Percentiles rank a stretch among this genome's conserved stretches.
These are phyloP conservation scores for Varecia variegata DNA, from an alignment of 2,797 vertebrate genomes.

Conservation along the genomic window DNA sequence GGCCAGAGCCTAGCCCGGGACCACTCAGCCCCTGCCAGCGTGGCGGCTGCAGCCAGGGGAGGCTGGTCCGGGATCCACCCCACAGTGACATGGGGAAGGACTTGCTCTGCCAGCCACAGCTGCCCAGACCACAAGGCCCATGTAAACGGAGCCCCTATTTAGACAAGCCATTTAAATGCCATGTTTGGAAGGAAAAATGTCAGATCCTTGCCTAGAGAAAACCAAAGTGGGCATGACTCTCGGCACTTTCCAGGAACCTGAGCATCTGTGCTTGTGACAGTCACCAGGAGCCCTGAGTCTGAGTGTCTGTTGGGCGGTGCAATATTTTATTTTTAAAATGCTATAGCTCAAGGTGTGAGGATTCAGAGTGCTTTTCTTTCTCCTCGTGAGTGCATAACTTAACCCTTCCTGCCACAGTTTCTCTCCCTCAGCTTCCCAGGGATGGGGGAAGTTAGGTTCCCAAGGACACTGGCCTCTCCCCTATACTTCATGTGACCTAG, in stretches of 20 bases:
- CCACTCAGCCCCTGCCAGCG: accelerated
- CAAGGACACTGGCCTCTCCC: background rate
- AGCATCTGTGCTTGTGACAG: background rate
- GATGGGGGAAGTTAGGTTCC: too few species aligned
- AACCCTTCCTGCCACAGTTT: too few species aligned
- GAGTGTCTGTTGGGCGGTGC: accelerated
- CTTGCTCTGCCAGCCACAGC: background rate
- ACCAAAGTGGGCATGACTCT: background rate
- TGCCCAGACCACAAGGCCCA: background rate
- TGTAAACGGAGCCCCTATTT: background rate
- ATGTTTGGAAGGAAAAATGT: background rate
- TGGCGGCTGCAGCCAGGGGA: background rate
- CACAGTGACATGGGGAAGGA: too few species aligned
- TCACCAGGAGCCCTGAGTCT: background rate
- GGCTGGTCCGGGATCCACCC: background rate
- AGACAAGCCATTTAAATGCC: background rate
- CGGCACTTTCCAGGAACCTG: background rate
- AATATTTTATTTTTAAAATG: background rate
- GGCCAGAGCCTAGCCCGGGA: background rate
- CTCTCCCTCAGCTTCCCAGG: background rate
- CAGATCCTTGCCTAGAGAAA: background rate
- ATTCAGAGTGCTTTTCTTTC: accelerated
- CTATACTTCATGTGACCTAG: accelerated
- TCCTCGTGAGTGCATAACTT: background rate
- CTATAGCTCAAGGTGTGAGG: background rate